Percentiles rank a stretch among this genome's conserved stretches.
Evolutionary conservation across 2,113 vertebrate species (phyloP).

Genomic region (Leptosomus discolor): DNA sequence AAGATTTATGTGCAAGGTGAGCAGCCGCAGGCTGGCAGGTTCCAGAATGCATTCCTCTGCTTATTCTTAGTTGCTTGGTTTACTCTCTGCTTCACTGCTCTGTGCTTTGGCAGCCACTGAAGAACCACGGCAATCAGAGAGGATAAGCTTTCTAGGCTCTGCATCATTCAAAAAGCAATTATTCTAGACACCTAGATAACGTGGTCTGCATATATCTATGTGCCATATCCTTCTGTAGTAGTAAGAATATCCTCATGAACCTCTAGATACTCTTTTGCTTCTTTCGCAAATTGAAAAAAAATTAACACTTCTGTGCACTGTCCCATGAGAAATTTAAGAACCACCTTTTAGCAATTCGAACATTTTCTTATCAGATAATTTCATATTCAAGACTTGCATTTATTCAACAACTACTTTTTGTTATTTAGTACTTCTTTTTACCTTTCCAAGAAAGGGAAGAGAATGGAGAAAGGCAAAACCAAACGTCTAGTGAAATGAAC

Average conservation of each 20-base stretch:
- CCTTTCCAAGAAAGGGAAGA: background rate
- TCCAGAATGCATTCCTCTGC: background rate
- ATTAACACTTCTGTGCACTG: background rate
- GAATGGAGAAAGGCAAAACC: background rate
- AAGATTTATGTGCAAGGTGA: background rate
- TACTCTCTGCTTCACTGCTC: background rate
- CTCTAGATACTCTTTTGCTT: background rate
- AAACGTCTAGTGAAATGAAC: background rate
- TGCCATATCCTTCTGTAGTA: background rate
- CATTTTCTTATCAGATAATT: background rate
- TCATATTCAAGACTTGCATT: background rate
- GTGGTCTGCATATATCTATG: background rate
- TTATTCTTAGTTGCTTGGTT: background rate
- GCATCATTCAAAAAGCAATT: background rate
- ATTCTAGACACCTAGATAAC: background rate
- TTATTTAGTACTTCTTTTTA: background rate
- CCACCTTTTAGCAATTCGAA: background rate
- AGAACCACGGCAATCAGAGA: background rate
- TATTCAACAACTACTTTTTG: background rate
- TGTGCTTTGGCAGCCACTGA: background rate
- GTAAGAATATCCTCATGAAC: background rate
- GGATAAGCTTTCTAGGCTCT: background rate
- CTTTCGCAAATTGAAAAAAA: background rate
- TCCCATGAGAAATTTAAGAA: background rate
- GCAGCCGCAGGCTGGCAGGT: fast-evolving